A percentile compares a stretch with the other conserved stretches of the same genome.
Evolutionary conservation across 1,140 invertebrate genomes (phyloP).

Genomic region (Leguminivora glycinivorella): DNA sequence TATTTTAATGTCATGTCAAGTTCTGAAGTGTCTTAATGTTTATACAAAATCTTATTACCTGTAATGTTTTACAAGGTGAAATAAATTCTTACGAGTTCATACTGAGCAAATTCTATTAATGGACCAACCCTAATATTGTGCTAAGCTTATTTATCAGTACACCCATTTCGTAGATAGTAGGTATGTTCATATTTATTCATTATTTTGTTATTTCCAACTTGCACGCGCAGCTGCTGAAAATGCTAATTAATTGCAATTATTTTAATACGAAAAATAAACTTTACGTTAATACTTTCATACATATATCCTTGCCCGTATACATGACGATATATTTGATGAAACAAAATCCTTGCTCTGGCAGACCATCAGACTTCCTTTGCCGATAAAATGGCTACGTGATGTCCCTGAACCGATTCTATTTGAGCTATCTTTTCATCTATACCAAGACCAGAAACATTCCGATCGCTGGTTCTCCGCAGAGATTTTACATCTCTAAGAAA

Average conservation of each 20-base stretch:
- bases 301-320: neutral
- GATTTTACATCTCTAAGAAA: neutral
- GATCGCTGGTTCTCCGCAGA: constrained; percentile 40
- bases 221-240: neutral
- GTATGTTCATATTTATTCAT: neutral
- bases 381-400: constrained; percentile 73
- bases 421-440: constrained; percentile 65
- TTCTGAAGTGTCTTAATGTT: no score
- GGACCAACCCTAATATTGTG: no score
- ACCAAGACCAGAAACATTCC: constrained; percentile 33
- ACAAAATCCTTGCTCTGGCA: constrained; percentile 26
- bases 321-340: constrained; percentile 12
- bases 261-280: neutral
- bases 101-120: no score
- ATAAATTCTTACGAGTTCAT: no score
- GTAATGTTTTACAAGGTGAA: no score
- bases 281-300: neutral
- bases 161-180: neutral
- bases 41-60: no score
- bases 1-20: neutral
- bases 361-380: constrained; percentile 41
- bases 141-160: no score
- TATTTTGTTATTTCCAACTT: neutral
- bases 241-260: neutral
- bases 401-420: constrained; percentile 53